Evolutionary conservation across 2,797 vertebrate genomes (phyloP).

Genomic region (Gambelia wislizenii): DNA sequence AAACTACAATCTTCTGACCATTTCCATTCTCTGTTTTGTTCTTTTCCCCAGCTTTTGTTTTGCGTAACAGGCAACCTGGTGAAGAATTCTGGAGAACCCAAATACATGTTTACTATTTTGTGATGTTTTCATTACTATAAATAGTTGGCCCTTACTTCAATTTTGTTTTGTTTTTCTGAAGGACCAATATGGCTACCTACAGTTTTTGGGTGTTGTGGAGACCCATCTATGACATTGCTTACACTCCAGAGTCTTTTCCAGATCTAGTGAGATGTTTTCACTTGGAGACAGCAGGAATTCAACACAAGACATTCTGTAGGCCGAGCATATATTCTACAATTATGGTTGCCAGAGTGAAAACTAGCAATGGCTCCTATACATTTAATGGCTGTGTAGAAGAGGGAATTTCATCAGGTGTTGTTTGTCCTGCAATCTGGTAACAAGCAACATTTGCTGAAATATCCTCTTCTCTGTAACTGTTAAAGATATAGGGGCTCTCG

Average conservation of each 20-base stretch:
- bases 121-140: background rate
- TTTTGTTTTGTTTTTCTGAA: background rate
- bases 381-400: no score
- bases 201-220: background rate
- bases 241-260: background rate
- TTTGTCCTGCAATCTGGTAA: no score
- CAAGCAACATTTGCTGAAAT: no score
- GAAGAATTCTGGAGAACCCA: background rate
- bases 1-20: background rate
- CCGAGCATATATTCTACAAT: background rate
- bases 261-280: background rate
- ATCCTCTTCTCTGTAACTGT: no score
- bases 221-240: background rate
- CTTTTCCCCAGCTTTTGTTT: background rate
- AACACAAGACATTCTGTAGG: background rate
- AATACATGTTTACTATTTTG: no score
- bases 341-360: no score
- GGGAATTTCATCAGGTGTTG: no score
- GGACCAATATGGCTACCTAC: background rate
- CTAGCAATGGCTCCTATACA: no score
- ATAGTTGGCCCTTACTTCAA: background rate
- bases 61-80: background rate
- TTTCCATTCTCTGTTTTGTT: background rate
- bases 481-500: no score
- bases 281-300: background rate